These are phyloP conservation scores for Salmo trutta DNA, from an alignment of 2,797 vertebrate species.

Conservation along the genomic window DNA sequence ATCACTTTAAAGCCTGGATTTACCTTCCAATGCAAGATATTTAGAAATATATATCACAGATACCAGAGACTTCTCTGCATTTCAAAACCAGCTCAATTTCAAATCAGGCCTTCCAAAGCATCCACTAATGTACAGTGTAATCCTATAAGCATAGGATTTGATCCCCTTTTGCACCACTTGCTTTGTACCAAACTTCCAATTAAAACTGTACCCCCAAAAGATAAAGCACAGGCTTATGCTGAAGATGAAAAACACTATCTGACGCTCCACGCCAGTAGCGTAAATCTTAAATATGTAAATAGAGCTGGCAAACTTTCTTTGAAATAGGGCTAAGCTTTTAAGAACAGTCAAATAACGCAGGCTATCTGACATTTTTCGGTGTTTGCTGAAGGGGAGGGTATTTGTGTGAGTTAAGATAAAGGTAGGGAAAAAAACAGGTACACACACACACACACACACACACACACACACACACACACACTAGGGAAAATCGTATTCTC, in stretches of 20 bases:
- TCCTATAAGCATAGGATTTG: constrained; percentile 59
- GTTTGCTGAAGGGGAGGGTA: constrained; percentile 27
- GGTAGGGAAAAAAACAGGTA: background rate
- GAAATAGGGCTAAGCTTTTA: constrained; percentile 52
- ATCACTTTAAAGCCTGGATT: background rate
- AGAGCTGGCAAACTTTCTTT: constrained; percentile 42
- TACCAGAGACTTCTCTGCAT: constrained; percentile 10
- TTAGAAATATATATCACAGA: background rate
- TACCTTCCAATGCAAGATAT: background rate
- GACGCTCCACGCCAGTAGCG: constrained; percentile 34
- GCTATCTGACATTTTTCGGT: constrained; percentile 27
- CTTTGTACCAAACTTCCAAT: constrained; percentile 64
- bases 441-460: constrained; percentile 1
- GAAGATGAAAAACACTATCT: constrained; percentile 48
- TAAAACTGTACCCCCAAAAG: constrained; percentile 55
- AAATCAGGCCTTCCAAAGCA: constrained; percentile 41
- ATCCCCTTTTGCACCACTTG: constrained; percentile 43
- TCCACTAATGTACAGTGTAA: constrained; percentile 55
- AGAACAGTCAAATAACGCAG: constrained; percentile 37
- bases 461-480: constrained; percentile 6
- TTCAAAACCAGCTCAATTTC: constrained; percentile 18
- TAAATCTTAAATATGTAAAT: constrained; percentile 62
- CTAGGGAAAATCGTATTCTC: background rate
- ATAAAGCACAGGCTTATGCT: constrained; percentile 46
- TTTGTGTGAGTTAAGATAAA: constrained; percentile 20